Conservation (phyloP, 2,113 vertebrate genomes). For the Myxocyprinus asiaticus region DNA sequence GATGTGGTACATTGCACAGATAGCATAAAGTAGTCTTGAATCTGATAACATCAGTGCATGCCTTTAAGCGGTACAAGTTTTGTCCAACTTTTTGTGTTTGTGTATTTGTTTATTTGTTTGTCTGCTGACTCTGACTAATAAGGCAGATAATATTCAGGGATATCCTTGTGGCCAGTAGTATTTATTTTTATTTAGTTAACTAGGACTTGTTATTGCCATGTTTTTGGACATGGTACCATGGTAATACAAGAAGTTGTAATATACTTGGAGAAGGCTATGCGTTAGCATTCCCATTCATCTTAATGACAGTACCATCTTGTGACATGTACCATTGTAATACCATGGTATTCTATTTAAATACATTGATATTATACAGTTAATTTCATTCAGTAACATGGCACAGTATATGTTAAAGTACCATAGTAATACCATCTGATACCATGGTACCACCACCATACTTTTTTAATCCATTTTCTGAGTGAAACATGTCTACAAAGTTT, state of each 20-base stretch:
- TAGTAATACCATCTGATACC: background rate
- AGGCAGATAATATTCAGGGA: background rate
- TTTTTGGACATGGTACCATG: background rate
- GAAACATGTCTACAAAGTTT: background rate
- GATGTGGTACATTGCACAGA: slow-evolving; percentile 30
- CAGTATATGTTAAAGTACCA: background rate
- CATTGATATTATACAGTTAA: no score
- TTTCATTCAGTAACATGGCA: no score
- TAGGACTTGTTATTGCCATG: background rate
- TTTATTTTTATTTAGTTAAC: slow-evolving; percentile 9
- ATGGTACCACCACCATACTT: background rate
- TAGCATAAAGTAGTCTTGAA: slow-evolving; percentile 14
- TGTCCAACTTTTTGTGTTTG: background rate
- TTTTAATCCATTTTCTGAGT: background rate
- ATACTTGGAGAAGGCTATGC: no score
- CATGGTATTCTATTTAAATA: background rate
- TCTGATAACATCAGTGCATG: slow-evolving; percentile 18
- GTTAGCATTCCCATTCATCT: no score
- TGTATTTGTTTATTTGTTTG: slow-evolving; percentile 21
- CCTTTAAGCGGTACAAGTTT: background rate
- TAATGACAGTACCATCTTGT: no score
- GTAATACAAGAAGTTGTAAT: background rate
- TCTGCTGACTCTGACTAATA: background rate
- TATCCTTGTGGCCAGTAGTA: background rate
- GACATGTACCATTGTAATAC: background rate